phyloP scores from a whole-genome alignment of 2,797 vertebrate species.

The Serranus cabrilla region DNA sequence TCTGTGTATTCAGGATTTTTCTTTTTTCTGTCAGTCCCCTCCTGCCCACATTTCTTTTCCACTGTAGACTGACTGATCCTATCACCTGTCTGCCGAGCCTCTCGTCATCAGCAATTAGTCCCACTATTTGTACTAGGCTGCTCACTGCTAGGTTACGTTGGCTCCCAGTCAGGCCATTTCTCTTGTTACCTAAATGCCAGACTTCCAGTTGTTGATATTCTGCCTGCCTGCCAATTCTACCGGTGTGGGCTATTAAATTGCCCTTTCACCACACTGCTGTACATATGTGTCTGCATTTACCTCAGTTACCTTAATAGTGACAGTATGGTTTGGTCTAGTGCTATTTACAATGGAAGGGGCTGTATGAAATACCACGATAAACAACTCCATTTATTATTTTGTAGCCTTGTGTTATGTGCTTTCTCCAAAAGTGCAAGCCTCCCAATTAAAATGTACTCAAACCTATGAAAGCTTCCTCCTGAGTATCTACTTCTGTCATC shows the following conservation, averaged over 20 bases:
- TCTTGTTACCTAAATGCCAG: conserved; percentile 38
- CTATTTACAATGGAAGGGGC: conserved; percentile 5
- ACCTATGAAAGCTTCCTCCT: conserved; percentile 40
- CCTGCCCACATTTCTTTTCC: conserved; percentile 31
- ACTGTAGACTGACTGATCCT: conserved; percentile 45
- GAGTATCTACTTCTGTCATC: conserved; percentile 57
- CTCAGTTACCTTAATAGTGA: conserved; percentile 32
- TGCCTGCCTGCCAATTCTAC: conserved; percentile 1
- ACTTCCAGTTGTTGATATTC: conserved; percentile 36
- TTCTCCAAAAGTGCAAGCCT: conserved; percentile 26
- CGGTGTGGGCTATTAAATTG: conserved; percentile 17
- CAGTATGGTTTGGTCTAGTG: background rate
- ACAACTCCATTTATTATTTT: conserved; percentile 37
- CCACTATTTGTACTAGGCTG: conserved; percentile 36
- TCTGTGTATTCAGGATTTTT: conserved; percentile 23
- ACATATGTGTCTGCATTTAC: conserved; percentile 11
- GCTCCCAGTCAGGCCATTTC: conserved; percentile 28
- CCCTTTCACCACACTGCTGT: background rate
- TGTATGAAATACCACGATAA: conserved; percentile 15
- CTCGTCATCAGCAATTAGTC: conserved; percentile 63
- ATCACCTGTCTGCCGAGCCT: conserved; percentile 43
- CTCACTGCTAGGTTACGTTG: conserved; percentile 29
- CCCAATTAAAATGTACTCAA: conserved; percentile 49
- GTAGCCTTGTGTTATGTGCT: conserved; percentile 18
- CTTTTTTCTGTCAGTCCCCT: conserved; percentile 39